Evolutionary conservation across 2,888 invertebrate genomes (phyloP), one percentile per base, ranked within the genome.

Genomic region (Polyploca ridens): DNA sequence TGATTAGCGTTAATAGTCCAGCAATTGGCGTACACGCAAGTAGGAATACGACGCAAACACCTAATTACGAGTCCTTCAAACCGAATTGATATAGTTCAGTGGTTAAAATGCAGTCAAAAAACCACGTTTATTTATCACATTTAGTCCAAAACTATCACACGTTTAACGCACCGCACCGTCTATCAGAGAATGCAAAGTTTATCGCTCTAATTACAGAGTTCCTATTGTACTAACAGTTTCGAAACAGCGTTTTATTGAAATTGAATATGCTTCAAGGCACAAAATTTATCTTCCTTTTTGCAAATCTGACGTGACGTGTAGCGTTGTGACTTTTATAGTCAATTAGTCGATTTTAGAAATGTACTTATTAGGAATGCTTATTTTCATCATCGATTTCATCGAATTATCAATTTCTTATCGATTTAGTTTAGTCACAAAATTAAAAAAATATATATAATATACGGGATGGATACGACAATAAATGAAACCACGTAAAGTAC

Each of bases 231-330:
- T 68, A 68, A 64, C 60, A 62, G 66, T 70, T 65, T 67, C 68
- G 65, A 66, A 72, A 67, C 70, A 71, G 71, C 71, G 62, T 73
- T 75, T 68, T 69, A 69, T 61, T 61, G 41, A 61, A 69, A 78
- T 71, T 72, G 74, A 70, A 81, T 74, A 79, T 75, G 81, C 81
- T 78, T 77, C 75, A 80, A 79, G 77, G 79, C 81, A 84, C 82
- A 76, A 80, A 85, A 85, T 79, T 78, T 77, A 77, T 81, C 76
- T 76, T 75, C 77, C 49, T 81, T 77, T 76, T 79, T 75, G 74
- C 71, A 70, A 74, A 70, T 70, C 73, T 81, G 83, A 83, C 82
- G 81, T 85, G 83, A 79, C 78, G 70, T 74, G 64, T 73, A 68
- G 77, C 64, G 76, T 58, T 73, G 77, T 63, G 60, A 64, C 61